Evolutionary conservation across 2,797 vertebrate species (phyloP).

Genomic region (Sebastes elongatus): DNA sequence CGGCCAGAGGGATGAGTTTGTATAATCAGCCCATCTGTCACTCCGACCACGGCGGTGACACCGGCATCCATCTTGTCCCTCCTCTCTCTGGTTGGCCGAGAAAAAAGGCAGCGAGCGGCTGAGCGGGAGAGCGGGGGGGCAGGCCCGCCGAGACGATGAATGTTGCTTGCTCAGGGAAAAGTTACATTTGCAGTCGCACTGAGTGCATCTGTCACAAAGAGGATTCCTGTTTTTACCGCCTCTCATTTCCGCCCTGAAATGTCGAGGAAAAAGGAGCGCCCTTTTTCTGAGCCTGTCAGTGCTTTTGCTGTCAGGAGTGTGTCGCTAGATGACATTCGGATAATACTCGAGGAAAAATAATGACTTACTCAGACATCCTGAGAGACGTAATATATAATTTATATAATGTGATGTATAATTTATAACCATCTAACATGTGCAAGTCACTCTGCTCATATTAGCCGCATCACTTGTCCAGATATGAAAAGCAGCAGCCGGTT

Average conservation of each 20-base stretch:
- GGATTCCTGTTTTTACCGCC: conserved; percentile 17
- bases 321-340: conserved; percentile 15
- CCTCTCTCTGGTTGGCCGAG: conserved; percentile 45
- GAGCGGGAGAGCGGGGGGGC: conserved; percentile 31
- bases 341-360: conserved; percentile 13
- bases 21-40: conserved; percentile 81
- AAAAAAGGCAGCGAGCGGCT: conserved; percentile 37
- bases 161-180: conserved; percentile 70
- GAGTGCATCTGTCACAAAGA: conserved; percentile 51
- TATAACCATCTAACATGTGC: not conserved
- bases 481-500: conserved; percentile 11
- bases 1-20: conserved; percentile 65
- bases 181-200: conserved; percentile 53
- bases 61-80: conserved; percentile 72
- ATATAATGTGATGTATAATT: conserved; percentile 16
- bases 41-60: conserved; percentile 53
- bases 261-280: not conserved
- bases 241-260: conserved; percentile 32
- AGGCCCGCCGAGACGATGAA: conserved; percentile 50
- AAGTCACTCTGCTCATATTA: conserved; percentile 4
- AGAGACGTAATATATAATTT: conserved; percentile 25
- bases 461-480: conserved; percentile 7
- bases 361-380: conserved; percentile 16
- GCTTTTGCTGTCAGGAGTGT: conserved; percentile 8
- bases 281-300: conserved; percentile 6